Evolutionary conservation across 2,888 invertebrate species (phyloP), one percentile per base, ranked within the genome.

Genomic region (Conus canariensis): DNA sequence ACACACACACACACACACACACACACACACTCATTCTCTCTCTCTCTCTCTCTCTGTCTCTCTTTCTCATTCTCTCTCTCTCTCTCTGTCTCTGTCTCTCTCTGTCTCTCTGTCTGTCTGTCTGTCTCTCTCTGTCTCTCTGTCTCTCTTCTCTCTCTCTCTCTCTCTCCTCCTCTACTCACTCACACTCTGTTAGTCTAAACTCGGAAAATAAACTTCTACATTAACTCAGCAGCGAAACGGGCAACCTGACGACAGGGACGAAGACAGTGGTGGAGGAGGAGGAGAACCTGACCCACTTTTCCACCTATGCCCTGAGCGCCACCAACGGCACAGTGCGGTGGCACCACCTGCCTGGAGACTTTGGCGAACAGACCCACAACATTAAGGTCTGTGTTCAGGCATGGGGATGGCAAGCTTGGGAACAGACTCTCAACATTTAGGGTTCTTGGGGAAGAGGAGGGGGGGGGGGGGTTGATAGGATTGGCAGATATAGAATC

Each of bases 301-400:
- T 95, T 92, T 95, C 95, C 16, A 95, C 95, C 14, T 95, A 95
- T 93, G 95, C 95, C 12, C 93, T 96, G 12, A 94, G 94, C 93
- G 95, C 94, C n/a, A 91, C 90, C 70, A 94, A 95, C 92, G 96
- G 95, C 6, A 90, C 94, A 3, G 82, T 94, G 16, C 91, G 94
- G 86, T 96, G 96, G 96, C 95, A 95, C 87, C 95, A 96, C 88
- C 92, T 95, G 60, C 95, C 95, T 0, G 95, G 95, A 87, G 95
- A 91, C 82, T 95, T 95, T 92, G 94, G 93, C 45, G 94, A 94
- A 88, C 83, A 92, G 30, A 91, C 90, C 45, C 92, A 93, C 45
- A 93, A 93, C 82, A 92, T 92, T 58, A 93, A 94, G 93, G 95
- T 94, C 91, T 56, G 64, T 16, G 19, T 58, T 12, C 7, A 5